Evolutionary conservation across 2,888 invertebrate species (phyloP).

Genomic region (Ennomos erosarius): DNA sequence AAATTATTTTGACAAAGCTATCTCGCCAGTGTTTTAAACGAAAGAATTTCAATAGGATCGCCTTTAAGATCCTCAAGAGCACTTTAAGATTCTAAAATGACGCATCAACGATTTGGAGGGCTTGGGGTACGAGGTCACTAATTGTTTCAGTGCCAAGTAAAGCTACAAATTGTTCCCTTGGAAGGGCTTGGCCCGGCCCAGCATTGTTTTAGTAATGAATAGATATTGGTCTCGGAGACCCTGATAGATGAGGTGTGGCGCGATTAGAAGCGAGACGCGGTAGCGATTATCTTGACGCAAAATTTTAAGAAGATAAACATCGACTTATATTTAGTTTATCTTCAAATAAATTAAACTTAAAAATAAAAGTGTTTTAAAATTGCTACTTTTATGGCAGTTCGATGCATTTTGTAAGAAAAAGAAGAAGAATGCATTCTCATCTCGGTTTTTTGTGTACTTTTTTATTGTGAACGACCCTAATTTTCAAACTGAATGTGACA

Average conservation of each 20-base stretch:
- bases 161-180: constrained; percentile 44
- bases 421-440: no score
- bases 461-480: no score
- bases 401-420: no score
- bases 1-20: no score
- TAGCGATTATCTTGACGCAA: not conserved
- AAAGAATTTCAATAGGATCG: not conserved
- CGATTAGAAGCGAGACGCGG: not conserved
- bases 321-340: no score
- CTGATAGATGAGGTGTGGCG: constrained; percentile 21
- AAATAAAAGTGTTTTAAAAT: no score
- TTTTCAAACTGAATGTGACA: no score
- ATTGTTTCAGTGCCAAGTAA: constrained; percentile 56
- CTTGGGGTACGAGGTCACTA: constrained; percentile 39
- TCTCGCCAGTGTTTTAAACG: no score
- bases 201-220: constrained; percentile 61
- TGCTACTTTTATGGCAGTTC: no score
- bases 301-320: no score
- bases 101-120: constrained; percentile 31
- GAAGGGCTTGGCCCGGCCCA: constrained; percentile 37
- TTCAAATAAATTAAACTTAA: no score
- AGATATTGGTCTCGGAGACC: constrained; percentile 49
- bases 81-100: constrained; percentile 22
- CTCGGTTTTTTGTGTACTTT: no score
- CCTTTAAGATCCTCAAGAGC: constrained; percentile 17